Evolutionary conservation across 2,888 invertebrate species (phyloP).

Genomic region (Melinopterus prodromus): DNA sequence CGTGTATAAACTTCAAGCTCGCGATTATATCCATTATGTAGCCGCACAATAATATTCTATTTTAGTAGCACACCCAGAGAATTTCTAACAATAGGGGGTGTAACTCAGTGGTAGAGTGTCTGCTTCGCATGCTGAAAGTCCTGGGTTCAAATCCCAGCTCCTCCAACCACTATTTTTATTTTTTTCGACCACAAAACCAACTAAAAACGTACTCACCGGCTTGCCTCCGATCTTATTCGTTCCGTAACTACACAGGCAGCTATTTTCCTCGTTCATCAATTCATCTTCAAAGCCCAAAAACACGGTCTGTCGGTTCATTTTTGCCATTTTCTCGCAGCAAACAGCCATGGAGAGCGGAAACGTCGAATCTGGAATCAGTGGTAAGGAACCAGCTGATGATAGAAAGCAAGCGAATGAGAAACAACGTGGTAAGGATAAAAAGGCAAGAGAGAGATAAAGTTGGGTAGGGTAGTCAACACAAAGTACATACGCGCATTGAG

Average conservation of each 20-base stretch:
- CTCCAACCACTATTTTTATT: slow-evolving; percentile 47
- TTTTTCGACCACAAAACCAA: slow-evolving; percentile 22
- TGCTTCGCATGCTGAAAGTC: slow-evolving; percentile 64
- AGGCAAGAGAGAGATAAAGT: not conserved
- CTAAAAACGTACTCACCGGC: slow-evolving; percentile 66
- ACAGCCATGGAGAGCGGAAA: not conserved
- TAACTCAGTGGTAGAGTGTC: slow-evolving; percentile 63
- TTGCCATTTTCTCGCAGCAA: slow-evolving; percentile 49
- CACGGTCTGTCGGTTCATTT: slow-evolving; percentile 66
- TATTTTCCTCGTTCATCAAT: slow-evolving; percentile 74
- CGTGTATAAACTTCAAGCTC: no score
- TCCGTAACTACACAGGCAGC: slow-evolving; percentile 70
- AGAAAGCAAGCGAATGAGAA: slow-evolving; percentile 10
- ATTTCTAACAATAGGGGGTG: slow-evolving; percentile 49
- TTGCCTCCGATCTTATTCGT: slow-evolving; percentile 86
- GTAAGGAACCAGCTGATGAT: slow-evolving; percentile 30
- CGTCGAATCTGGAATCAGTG: not conserved
- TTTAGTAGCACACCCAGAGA: not conserved
- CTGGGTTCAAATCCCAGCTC: slow-evolving; percentile 60
- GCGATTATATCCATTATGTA: no score
- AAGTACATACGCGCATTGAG: slow-evolving; percentile 19
- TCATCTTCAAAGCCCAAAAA: slow-evolving; percentile 86
- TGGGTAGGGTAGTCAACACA: slow-evolving; percentile 31
- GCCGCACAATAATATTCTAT: no score
- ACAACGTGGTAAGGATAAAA: not conserved